Base-by-base conservation (phyloP, 2,797 vertebrate genomes). In the Masticophis lateralis region DNA sequence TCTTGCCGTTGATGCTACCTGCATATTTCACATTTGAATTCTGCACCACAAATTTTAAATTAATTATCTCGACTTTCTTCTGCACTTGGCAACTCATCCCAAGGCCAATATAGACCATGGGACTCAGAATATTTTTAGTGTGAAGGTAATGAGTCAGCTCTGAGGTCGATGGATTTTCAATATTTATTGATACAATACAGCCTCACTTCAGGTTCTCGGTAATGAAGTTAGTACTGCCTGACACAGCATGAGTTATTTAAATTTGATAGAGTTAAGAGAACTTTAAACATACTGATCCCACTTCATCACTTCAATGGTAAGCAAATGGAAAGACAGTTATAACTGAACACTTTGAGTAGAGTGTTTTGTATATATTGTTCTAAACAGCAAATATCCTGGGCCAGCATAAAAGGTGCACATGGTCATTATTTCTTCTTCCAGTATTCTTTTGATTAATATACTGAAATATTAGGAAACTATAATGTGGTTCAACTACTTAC, bases 161-260 rank as follows among this genome's bases (percentile, higher is more conserved):
- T 88, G 20, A 93, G 91, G 92, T 12, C 53, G 87, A 93, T 57
- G 22, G 37, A 92, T 93, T 96, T 96, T 95, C 90, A 91, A 90
- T 60, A 92, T 37, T 91, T 90, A 10, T 90, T 90, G 51, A 91
- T 91, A 93, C 6, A 69, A 59, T 61, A 66, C 10, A 93, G 74
- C 37, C 59, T 94, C 90, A 93, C 2, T 9, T 87, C 28, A 43
- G 4, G 92, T 94, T 95, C 43, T 22, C 59, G 92, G 83, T 66
- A 94, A 86, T 94, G 92, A 94, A 93, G 74, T 66, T 91, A 92
- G 57, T 86, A 56, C 56, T 88, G 51, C 51, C 95, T 94, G 91
- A 57, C 59, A 94, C 6, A 94, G 1, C 74, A 95, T 4, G 14
- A 93, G 3, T 96, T 90, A 94, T 90, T 32, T 86, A 22, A 89